Evolutionary conservation across 2,797 vertebrate genomes (phyloP), one percentile per base, ranked within the genome.

Genomic region (Acropternis orthonyx): DNA sequence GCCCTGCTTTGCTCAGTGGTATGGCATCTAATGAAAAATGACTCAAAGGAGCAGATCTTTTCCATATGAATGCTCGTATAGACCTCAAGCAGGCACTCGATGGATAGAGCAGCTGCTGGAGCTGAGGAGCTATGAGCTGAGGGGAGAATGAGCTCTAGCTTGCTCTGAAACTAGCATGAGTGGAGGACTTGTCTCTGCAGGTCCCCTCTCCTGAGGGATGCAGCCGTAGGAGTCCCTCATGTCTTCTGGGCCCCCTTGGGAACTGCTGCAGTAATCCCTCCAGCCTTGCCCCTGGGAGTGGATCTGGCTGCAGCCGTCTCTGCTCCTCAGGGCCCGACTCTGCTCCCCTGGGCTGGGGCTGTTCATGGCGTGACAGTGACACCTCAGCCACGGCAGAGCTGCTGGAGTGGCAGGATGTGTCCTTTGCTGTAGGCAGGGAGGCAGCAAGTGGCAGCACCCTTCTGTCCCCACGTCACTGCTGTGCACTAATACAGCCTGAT

Each of bases 1-100:
- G 89, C 86, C 85, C 84, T 68, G 78, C 88, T 93, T 94, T 92
- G 87, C 95, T 94, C 87, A 30, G 84, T 93, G 86, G 94, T 84
- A 88, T 58, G 63, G 81, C 92, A 88, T 32, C 94, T 94, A 96
- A 97, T 96, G 95, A 95, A 95, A 96, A 97, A 96, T 85, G 84
- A 95, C 91, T 97, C 97, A 93, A 49, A 96, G 88, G 85, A 94
- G 36, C 83, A 67, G 90, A 89, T 85, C 90, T 94, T 96, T 96
- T 89, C 88, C 93, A 85, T 93, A 72, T 80, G 93, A 97, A 90
- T 92, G 91, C 89, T 88, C 6, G 0, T 59, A 62, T 56, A 85
- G 87, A 81, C 89, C 84, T 83, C 16, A 11, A 66, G 77, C 79
- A 83, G 78, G 44, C 75, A n/a, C 79, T 87, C 36, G 11, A 63